phyloP scores from a whole-genome alignment of 2,113 vertebrate species.

The Muscicapa adusta region DNA sequence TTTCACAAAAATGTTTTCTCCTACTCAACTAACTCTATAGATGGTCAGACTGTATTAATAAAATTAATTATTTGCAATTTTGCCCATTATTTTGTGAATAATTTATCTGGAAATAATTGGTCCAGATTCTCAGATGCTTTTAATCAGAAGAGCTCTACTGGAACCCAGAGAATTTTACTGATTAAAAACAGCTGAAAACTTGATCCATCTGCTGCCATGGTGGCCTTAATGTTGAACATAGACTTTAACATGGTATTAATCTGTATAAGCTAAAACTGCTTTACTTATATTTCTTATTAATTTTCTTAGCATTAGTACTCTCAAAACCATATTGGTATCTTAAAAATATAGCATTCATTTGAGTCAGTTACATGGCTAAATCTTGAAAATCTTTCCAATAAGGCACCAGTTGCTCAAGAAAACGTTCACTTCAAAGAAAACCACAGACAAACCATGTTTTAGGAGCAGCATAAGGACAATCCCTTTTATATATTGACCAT shows the following conservation, averaged over 20 bases:
- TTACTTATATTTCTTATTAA: background rate
- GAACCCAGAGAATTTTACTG: background rate
- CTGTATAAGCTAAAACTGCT: background rate
- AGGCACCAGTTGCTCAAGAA: background rate
- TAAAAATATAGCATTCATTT: background rate
- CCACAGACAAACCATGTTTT: background rate
- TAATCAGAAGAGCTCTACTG: conserved; percentile 27
- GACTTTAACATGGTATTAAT: background rate
- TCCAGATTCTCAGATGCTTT: conserved; percentile 27
- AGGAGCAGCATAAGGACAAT: background rate
- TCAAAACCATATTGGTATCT: background rate
- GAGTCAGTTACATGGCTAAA: background rate
- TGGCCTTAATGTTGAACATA: background rate
- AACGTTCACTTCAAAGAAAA: background rate
- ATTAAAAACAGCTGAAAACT: conserved; percentile 8
- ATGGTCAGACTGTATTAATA: background rate
- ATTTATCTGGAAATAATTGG: conserved; percentile 48
- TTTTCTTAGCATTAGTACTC: background rate
- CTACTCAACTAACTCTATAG: background rate
- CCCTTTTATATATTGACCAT: background rate
- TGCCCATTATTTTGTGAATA: conserved; percentile 31
- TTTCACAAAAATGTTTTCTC: background rate
- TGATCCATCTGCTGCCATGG: background rate
- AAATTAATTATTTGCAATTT: conserved; percentile 41
- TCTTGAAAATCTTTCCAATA: background rate